phyloP scores from a whole-genome alignment of 2,888 invertebrate species.

The Nemapogon koenigi region DNA sequence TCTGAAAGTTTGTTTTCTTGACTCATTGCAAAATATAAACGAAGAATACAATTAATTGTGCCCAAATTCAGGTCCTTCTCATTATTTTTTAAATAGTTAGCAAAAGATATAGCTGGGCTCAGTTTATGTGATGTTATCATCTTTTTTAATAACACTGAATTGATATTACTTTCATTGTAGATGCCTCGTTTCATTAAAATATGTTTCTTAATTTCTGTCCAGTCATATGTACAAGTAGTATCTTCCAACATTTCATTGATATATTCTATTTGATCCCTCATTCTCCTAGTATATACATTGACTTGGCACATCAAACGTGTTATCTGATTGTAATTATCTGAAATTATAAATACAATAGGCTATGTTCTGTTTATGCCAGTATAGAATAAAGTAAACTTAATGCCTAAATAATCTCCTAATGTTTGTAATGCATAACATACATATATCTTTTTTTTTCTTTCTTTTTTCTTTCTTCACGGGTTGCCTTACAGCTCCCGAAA shows the following conservation, averaged over 20 bases:
- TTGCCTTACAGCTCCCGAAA: too few species aligned
- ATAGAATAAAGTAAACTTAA: too few species aligned
- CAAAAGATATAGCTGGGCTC: constrained; percentile 62
- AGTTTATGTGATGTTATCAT: constrained; percentile 48
- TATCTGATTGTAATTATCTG: too few species aligned
- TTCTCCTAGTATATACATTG: too few species aligned
- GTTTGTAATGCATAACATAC: too few species aligned
- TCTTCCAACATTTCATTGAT: constrained; percentile 24
- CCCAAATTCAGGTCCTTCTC: constrained; percentile 62
- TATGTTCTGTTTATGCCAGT: too few species aligned
- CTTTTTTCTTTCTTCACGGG: too few species aligned
- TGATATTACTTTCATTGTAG: constrained; percentile 59
- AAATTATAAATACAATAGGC: too few species aligned
- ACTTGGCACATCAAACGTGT: too few species aligned
- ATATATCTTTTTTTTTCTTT: too few species aligned
- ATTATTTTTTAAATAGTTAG: constrained; percentile 55
- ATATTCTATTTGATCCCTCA: constrained; percentile 34
- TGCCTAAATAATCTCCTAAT: too few species aligned
- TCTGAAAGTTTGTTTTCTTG: constrained; percentile 31
- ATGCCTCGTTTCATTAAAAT: constrained; percentile 37
- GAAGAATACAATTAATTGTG: constrained; percentile 62
- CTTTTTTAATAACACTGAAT: constrained; percentile 64
- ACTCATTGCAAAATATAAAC: constrained; percentile 50
- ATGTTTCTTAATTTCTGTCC: constrained; percentile 43
- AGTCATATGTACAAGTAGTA: constrained; percentile 26